Evolutionary conservation across 2,888 invertebrate species (phyloP).

Genomic region (Noctua janthina): DNA sequence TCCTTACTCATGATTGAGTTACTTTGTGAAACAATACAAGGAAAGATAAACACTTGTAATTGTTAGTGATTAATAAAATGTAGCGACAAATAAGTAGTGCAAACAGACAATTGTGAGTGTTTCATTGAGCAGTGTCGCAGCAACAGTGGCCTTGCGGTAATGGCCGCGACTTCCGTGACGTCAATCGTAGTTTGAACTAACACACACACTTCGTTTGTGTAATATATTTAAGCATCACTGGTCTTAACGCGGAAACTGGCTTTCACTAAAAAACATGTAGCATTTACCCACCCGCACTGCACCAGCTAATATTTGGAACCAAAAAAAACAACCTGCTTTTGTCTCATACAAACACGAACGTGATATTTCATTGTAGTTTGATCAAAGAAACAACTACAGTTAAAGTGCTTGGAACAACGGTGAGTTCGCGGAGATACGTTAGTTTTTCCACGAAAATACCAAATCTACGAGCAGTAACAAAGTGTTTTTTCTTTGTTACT

Average conservation of each 20-base stretch:
- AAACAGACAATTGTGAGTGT: neutral
- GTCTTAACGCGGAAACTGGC: neutral
- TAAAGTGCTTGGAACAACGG: slow-evolving; percentile 53
- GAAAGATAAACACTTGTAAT: neutral
- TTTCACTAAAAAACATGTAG: neutral
- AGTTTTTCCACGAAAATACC: slow-evolving; percentile 10
- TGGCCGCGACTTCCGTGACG: neutral
- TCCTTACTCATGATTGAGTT: slow-evolving; percentile 41
- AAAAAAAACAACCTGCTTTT: neutral
- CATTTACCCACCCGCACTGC: neutral
- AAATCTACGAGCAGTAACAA: slow-evolving; percentile 26
- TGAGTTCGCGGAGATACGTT: slow-evolving; percentile 40
- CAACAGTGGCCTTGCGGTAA: neutral
- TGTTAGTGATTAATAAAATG: slow-evolving; percentile 7
- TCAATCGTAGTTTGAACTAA: neutral
- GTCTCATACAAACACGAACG: slow-evolving; percentile 13
- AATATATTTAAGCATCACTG: neutral
- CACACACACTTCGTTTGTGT: neutral
- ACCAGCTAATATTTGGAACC: neutral
- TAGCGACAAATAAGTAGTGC: neutral
- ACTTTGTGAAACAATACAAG: slow-evolving; percentile 35
- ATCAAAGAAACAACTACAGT: slow-evolving; percentile 48
- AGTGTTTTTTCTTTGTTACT: slow-evolving; percentile 31
- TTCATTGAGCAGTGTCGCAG: neutral
- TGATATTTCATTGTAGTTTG: slow-evolving; percentile 43